Evolutionary conservation across 2,113 vertebrate genomes (phyloP).

Genomic region (Poicephalus gulielmi): DNA sequence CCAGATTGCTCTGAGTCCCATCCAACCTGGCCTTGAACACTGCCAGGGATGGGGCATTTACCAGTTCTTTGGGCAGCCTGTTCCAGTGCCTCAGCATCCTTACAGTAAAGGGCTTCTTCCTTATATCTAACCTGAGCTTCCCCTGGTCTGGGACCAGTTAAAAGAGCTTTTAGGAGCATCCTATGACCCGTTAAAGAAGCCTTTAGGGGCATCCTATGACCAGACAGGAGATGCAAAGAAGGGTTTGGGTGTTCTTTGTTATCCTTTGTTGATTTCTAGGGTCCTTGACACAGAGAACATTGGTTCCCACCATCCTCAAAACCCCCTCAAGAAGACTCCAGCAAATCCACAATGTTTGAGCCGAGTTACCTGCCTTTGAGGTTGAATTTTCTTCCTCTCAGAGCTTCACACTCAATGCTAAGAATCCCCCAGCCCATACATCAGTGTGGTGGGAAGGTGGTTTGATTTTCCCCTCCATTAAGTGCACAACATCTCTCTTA

Average conservation of each 20-base stretch:
- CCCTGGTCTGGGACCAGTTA: neutral
- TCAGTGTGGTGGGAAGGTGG: neutral
- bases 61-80: neutral
- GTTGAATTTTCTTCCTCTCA: neutral
- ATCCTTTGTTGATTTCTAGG: neutral
- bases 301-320: neutral
- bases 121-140: neutral
- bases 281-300: neutral
- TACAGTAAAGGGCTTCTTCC: neutral
- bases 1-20: neutral
- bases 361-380: neutral
- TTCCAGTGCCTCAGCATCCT: neutral
- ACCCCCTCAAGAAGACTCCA: neutral
- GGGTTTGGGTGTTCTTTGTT: neutral
- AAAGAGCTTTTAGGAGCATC: neutral
- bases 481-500: neutral
- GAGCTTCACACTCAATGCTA: neutral
- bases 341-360: accelerated
- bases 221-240: neutral
- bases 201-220: neutral
- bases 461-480: neutral
- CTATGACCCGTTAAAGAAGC: neutral
- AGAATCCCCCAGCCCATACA: neutral
- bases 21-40: neutral
- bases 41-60: neutral